A percentile compares a stretch with the other conserved stretches of the same genome.
phyloP scores from a whole-genome alignment of 1,140 invertebrate species.

The Latrodectus geometricus region DNA sequence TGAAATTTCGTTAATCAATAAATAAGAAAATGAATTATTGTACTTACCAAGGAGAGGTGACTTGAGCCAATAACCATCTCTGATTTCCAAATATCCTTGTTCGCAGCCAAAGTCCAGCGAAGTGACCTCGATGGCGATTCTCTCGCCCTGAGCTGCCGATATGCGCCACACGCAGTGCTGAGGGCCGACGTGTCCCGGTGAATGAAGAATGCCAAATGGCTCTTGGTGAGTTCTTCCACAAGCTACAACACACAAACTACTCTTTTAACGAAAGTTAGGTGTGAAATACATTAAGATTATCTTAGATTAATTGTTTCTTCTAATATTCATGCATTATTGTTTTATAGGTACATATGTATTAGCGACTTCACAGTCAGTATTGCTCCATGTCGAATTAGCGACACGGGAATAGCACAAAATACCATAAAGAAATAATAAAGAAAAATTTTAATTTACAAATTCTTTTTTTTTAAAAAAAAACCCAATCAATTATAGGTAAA shows the following conservation, averaged over 20 bases:
- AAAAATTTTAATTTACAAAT: no score
- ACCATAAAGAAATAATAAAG: no score
- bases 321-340: no score
- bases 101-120: slow-evolving; percentile 90
- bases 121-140: slow-evolving; percentile 92
- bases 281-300: no score
- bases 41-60: slow-evolving; percentile 79
- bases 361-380: no score
- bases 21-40: background rate
- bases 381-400: no score
- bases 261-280: background rate
- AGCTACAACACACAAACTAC: slow-evolving; percentile 71
- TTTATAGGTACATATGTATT: no score
- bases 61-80: slow-evolving; percentile 94
- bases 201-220: slow-evolving; percentile 83
- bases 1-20: no score
- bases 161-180: slow-evolving; percentile 94
- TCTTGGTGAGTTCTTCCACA: slow-evolving; percentile 94
- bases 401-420: no score
- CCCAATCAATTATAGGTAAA: no score
- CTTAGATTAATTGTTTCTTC: no score
- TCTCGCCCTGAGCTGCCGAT: slow-evolving; percentile 95
- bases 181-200: slow-evolving; percentile 80
- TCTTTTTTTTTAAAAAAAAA: no score
- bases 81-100: slow-evolving; percentile 89